Base-by-base conservation (phyloP, 1,140 invertebrate species). In the Plectrocnemia conspersa region DNA sequence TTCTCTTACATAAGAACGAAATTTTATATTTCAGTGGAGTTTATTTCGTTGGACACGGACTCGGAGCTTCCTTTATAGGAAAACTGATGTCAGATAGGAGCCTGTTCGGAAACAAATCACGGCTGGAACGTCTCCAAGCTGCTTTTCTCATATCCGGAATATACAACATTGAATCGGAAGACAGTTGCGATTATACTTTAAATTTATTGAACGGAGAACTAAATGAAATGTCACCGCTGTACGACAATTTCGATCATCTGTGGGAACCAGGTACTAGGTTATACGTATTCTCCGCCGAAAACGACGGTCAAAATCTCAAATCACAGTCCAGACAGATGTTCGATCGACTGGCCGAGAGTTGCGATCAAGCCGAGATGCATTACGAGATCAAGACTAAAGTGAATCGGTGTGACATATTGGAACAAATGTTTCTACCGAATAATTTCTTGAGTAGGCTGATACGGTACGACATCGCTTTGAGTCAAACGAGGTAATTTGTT, bases 21-120 rank as follows among this genome's bases (percentile, higher is more conserved):
- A n/a, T n/a, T n/a, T n/a, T n/a, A n/a, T n/a, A 25, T 61, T 61
- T 40, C 32, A 61, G 59, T 35, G 54, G 45, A 15, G 55, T 61
- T n/a, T 61, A 61, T 18, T 22, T 61, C 10, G 42, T 57, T 18
- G 59, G 59, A 3, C 46, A 54, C 24, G 54, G 55, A 13, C 38
- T 61, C 9, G 59, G 59, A 11, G 50, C 54, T n/a, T 40, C 52
- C 11, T 42, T 61, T 1, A 36, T 38, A 0, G 27, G 54, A 3
- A 57, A 57, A 41, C 23, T 61, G 9, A 32, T 61, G 11, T 36
- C 54, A 5, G 46, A 61, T 21, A 33, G 40, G 29, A 19, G 55
- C 18, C 38, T 61, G 23, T 25, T 61, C 15, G n/a, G 29, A 15
- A 52, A 54, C 15, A 48, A 38, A 46, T 40, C 54, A 11, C 22